phyloP scores from a whole-genome alignment of 2,888 invertebrate species.

The Cryptus viduatorius region DNA sequence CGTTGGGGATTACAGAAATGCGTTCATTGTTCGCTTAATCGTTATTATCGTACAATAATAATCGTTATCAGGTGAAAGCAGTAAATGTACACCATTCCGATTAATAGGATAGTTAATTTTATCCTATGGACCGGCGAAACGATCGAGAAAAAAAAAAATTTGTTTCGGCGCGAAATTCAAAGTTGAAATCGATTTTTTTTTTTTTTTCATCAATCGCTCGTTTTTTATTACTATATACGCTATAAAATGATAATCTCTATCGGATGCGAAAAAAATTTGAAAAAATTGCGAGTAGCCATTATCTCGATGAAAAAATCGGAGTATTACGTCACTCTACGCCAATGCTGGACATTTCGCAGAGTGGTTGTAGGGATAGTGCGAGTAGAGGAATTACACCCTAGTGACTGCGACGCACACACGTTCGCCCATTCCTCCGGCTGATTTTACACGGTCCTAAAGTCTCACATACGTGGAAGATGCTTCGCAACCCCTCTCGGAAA shows the following conservation, averaged over 20 bases:
- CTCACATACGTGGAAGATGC: neutral
- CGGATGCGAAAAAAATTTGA: neutral
- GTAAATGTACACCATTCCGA: too few relatives aligned
- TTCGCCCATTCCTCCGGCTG: slow-evolving; percentile 4
- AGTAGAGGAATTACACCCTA: slow-evolving; percentile 44
- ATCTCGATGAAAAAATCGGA: slow-evolving; percentile 21
- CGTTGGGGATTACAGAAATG: neutral
- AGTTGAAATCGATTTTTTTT: too few relatives aligned
- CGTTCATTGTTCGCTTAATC: neutral
- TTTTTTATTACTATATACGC: too few relatives aligned
- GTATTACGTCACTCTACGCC: slow-evolving; percentile 53
- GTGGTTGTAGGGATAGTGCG: slow-evolving; percentile 3
- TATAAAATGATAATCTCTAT: neutral
- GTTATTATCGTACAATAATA: neutral
- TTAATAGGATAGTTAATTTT: too few relatives aligned
- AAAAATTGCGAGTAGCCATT: slow-evolving; percentile 1
- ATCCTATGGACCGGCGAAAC: too few relatives aligned
- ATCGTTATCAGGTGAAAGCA: neutral
- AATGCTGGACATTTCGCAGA: slow-evolving; percentile 28
- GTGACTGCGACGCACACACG: slow-evolving; percentile 45
- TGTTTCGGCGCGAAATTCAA: neutral
- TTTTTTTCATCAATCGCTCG: neutral
- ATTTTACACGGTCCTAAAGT: slow-evolving; percentile 29
- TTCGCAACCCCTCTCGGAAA: neutral
- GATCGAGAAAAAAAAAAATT: neutral